These are phyloP conservation scores for Labroides dimidiatus DNA, from an alignment of 2,797 vertebrate genomes.

Conservation along the genomic window DNA sequence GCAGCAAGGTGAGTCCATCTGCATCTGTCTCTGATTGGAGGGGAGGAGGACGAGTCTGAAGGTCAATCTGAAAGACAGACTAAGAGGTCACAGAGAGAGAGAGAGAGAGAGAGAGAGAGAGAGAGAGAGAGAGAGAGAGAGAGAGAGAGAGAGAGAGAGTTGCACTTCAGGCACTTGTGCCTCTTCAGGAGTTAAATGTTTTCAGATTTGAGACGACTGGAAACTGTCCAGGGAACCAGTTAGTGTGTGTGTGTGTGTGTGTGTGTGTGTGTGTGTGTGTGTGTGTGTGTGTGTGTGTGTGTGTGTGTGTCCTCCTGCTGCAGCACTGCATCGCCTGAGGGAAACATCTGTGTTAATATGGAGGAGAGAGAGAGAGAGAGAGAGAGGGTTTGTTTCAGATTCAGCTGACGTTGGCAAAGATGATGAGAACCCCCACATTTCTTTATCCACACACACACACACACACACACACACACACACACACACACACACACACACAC, in stretches of 20 bases:
- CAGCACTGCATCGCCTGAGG: conserved; percentile 49
- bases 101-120: no score
- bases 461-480: conserved; percentile 19
- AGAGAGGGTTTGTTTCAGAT: conserved; percentile 36
- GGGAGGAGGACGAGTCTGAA: conserved; percentile 14
- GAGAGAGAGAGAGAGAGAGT: no score
- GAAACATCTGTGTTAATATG: conserved; percentile 60
- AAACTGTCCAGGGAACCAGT: conserved; percentile 12
- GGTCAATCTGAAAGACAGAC: conserved; percentile 31
- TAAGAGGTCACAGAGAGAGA: conserved; percentile 9
- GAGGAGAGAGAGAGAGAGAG: conserved; percentile 32
- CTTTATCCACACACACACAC: conserved; percentile 7
- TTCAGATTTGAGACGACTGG: conserved; percentile 13
- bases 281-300: conserved; percentile 2
- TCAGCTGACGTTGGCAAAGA: conserved; percentile 55
- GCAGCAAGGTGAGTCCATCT: conserved; percentile 1
- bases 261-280: conserved; percentile 13
- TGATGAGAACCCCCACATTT: conserved; percentile 19
- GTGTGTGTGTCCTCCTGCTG: conserved; percentile 11
- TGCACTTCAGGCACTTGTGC: background rate
- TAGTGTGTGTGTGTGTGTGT: conserved; percentile 8
- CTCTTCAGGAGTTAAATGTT: conserved; percentile 20
- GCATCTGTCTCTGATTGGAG: conserved; percentile 24
- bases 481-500: conserved; percentile 18
- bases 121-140: no score